Percentiles rank a stretch among this genome's conserved stretches.
Conservation (phyloP, 2,797 vertebrate genomes). For the Psittacula echo region DNA sequence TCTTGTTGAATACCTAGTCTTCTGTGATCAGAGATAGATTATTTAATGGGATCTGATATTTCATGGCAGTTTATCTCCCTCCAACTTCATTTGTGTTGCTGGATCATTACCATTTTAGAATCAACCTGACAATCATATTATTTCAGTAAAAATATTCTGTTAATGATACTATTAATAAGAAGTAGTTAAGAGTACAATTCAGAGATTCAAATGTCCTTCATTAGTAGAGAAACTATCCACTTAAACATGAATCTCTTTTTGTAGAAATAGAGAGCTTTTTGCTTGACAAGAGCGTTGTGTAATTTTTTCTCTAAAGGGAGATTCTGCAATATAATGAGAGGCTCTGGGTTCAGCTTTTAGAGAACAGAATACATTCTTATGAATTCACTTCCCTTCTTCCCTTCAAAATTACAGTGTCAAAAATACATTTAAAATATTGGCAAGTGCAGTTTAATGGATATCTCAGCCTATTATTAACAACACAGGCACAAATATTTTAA, state of each 20-base stretch:
- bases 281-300: background rate
- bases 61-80: background rate
- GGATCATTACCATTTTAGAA: background rate
- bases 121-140: background rate
- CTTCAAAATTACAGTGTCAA: slow-evolving; percentile 13
- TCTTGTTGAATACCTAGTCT: background rate
- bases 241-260: background rate
- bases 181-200: background rate
- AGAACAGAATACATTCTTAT: slow-evolving; percentile 5
- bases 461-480: slow-evolving; percentile 6
- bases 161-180: background rate
- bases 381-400: background rate
- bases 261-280: background rate
- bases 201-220: background rate
- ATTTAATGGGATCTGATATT: background rate
- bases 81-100: background rate
- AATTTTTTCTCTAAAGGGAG: background rate
- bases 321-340: background rate
- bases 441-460: background rate
- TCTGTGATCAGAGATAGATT: background rate
- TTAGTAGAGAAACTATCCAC: background rate
- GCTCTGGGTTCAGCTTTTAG: background rate
- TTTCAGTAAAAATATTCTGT: background rate
- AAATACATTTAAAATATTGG: slow-evolving; percentile 26
- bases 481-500: background rate